Conservation (phyloP, 2,113 vertebrate species). For the Anarrhichthys ocellatus region DNA sequence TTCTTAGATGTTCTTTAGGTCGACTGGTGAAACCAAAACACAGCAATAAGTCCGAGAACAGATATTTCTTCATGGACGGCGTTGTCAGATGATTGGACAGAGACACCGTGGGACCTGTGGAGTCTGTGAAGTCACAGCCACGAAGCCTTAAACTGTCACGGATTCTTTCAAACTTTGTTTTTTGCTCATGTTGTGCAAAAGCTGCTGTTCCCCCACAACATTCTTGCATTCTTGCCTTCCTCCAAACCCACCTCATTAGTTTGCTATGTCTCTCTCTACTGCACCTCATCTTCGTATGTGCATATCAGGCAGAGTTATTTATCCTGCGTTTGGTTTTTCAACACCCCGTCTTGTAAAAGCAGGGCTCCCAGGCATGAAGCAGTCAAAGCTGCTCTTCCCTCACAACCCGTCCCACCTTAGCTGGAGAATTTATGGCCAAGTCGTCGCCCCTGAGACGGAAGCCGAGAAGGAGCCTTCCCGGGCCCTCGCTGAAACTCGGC, state of each 20-base stretch:
- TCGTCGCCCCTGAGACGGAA: constrained; percentile 74
- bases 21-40: constrained; percentile 25
- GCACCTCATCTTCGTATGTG: constrained; percentile 59
- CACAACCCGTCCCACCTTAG: constrained; percentile 58
- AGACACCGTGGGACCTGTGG: constrained; percentile 29
- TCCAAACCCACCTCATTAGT: constrained; percentile 62
- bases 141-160: constrained; percentile 16
- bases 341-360: constrained; percentile 71
- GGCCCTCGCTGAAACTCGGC: constrained; percentile 69
- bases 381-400: constrained; percentile 63
- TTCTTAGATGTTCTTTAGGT: neutral
- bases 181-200: constrained; percentile 18
- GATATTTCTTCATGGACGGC: constrained; percentile 9
- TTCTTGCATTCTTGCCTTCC: constrained; percentile 59
- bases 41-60: neutral
- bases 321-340: constrained; percentile 76
- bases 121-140: constrained; percentile 5
- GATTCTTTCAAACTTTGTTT: constrained; percentile 23
- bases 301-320: constrained; percentile 74
- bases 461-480: constrained; percentile 55
- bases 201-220: constrained; percentile 33
- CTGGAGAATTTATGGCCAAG: constrained; percentile 77
- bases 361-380: constrained; percentile 72
- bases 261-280: constrained; percentile 30
- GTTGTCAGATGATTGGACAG: constrained; percentile 34